Base-by-base conservation (phyloP, 2,797 vertebrate genomes). In the Platyrinchus mystaceus region DNA sequence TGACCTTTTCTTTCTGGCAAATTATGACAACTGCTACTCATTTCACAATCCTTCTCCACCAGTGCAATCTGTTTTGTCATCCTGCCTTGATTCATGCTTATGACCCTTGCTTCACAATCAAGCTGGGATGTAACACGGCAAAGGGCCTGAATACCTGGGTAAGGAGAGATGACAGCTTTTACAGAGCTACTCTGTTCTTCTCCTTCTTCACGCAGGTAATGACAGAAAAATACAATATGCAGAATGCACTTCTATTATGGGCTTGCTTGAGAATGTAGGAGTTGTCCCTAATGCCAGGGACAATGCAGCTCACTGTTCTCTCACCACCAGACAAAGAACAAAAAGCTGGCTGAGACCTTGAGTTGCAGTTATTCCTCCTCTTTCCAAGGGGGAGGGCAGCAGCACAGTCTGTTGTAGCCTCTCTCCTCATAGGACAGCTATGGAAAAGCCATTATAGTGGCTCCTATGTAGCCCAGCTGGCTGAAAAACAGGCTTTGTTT, bases 241-340 rank as follows among this genome's bases (percentile, higher is more conserved):
- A 82, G 63, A 95, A 82, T 5, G 22, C 34, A 22, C 22, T 84
- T 52, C 53, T 90, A n/a, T 90, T 90, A 58, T 46, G 17, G 36
- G 44, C 71, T 53, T 41, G 76, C 83, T 68, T 28, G 32, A 63
- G 74, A 66, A 73, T 0, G 18, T 46, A 64, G 88, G 90, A 80
- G 36, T 21, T 36, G 21, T 12, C 28, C 52, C 64, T 55, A 30
- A 5, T 6, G 13, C 32, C 19, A 77, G 12, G 37, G n/a, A 95
- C 93, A 94, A 94, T 28, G 78, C 4, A 4, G 20, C 18, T 46
- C 84, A 83, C 71, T 96, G 89, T 95, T 91, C 71, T 90, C 62
- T 91, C 67, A 56, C 32, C 34, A 64, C 49, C 49, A 3, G 30
- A 68, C 47, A 76, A 28, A 60, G 39, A 87, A 93, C 68, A 92